Percentiles rank a stretch among this genome's conserved stretches.
These are phyloP conservation scores for Tanaodytes sp. DNA, from an alignment of 2,888 invertebrate genomes.

Conservation along the genomic window DNA sequence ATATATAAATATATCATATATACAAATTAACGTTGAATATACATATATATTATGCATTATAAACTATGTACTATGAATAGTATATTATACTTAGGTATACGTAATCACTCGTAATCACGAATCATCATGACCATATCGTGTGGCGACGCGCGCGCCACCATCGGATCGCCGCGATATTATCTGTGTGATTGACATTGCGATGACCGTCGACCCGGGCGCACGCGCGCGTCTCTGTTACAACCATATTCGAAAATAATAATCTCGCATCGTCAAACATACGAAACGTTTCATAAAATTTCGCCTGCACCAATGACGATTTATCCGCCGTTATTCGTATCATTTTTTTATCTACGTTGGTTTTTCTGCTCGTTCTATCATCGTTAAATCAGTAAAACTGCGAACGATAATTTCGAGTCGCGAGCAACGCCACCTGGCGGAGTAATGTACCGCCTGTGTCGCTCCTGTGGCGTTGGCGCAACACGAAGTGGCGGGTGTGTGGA, in stretches of 20 bases:
- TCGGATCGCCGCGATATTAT: slow-evolving; percentile 29
- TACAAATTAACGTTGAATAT: slow-evolving; percentile 62
- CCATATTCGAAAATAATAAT: slow-evolving; percentile 51
- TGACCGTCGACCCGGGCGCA: slow-evolving; percentile 30
- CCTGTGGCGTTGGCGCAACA: no score
- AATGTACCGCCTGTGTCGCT: no score
- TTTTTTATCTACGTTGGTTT: neutral
- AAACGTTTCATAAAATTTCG: slow-evolving; percentile 18
- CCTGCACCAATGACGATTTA: no score
- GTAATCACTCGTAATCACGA: slow-evolving; percentile 54
- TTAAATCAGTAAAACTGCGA: slow-evolving; percentile 13
- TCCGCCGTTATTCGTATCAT: neutral
- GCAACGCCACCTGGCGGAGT: slow-evolving; percentile 14
- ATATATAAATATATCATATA: slow-evolving; percentile 63
- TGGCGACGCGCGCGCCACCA: slow-evolving; percentile 42
- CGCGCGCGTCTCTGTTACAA: slow-evolving; percentile 47
- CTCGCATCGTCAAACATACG: slow-evolving; percentile 47
- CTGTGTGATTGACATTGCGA: slow-evolving; percentile 49
- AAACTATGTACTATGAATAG: slow-evolving; percentile 54
- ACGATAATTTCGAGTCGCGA: slow-evolving; percentile 14
- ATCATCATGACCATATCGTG: slow-evolving; percentile 45
- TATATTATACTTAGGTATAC: slow-evolving; percentile 51
- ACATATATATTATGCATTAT: slow-evolving; percentile 58
- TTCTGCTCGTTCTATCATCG: neutral
- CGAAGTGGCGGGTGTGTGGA: no score